Evolutionary conservation across 2,888 invertebrate species (phyloP), one percentile per base, ranked within the genome.

Genomic region (Aspidapion aeneum): DNA sequence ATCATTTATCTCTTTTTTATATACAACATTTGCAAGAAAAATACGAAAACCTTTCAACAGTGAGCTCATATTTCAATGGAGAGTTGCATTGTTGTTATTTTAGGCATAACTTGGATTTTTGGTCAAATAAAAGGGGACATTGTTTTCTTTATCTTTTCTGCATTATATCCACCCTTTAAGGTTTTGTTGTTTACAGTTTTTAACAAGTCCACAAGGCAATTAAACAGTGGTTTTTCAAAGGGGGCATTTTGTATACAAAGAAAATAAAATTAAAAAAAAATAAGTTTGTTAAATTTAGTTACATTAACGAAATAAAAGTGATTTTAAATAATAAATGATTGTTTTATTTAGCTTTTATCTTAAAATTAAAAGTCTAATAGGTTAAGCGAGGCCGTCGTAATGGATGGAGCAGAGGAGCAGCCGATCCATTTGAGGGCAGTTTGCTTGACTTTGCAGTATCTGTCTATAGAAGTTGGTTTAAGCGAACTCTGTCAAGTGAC

Each of bases 31-130:
- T 83, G 84, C 69, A 82, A 83, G 35, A 73, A 72, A 56, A 75
- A 74, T 67, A 72, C 74, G 0, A 74, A 75, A 74, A 35, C 69
- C 66, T 16, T 69, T 68, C 0, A 73, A 70, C 52, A 64, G 72
- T 48, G 73, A 73, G 17, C 68, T 70, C 18, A 1, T 85, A 1
- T 80, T 86, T 18, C 86, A 86, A 72, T 82, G 86, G 60, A 81
- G 85, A 18, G 81, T 86, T 52, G 84, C 85, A 58, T 81, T 85
- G 63, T 72, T 86, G 50, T 76, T 87, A n/a, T 86, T 86, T 82
- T 86, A 61, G 86, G 87, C 2, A 73, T 87, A 20, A 86, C 86
- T 3, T 86, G 87, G 87, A 65, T 83, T 2, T 86, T 86, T 69
- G 87, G 86, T 18, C 81, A 84, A 17, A 66, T 78, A 21, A 67